These are phyloP conservation scores for Turritopsis dohrnii DNA, from an alignment of 30 jellyfish, hydroid and myxozoan species.

Conservation along the genomic window DNA sequence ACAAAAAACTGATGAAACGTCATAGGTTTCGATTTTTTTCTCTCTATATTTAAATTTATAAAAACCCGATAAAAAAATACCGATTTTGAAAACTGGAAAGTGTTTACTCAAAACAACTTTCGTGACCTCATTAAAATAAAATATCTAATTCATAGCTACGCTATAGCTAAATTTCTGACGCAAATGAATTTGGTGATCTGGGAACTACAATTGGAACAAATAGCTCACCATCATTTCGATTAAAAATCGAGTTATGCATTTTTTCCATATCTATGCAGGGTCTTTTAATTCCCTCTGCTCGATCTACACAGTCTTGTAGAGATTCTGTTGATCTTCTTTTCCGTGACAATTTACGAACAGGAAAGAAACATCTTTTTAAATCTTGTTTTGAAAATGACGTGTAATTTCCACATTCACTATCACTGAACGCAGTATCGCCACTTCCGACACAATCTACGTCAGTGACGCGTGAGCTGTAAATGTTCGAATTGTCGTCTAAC, in stretches of 20 bases:
- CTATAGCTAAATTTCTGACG: neutral
- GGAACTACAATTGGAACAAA: neutral
- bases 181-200: neutral
- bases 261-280: neutral
- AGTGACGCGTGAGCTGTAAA: neutral
- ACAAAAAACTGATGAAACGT: too few species aligned
- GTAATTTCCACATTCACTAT: neutral
- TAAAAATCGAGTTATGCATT: neutral
- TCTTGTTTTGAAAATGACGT: neutral
- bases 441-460: neutral
- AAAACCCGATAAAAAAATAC: neutral
- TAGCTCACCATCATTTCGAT: neutral
- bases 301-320: neutral
- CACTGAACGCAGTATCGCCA: neutral
- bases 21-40: too few species aligned
- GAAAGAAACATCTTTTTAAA: neutral
- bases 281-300: neutral
- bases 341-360: neutral
- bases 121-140: too few species aligned
- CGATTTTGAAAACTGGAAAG: neutral
- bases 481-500: neutral
- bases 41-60: neutral
- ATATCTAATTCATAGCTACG: too few species aligned
- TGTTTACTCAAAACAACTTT: too few species aligned
- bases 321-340: neutral